Evolutionary conservation across 2,888 invertebrate species (phyloP).

Genomic region (Pilophorus perplexus): DNA sequence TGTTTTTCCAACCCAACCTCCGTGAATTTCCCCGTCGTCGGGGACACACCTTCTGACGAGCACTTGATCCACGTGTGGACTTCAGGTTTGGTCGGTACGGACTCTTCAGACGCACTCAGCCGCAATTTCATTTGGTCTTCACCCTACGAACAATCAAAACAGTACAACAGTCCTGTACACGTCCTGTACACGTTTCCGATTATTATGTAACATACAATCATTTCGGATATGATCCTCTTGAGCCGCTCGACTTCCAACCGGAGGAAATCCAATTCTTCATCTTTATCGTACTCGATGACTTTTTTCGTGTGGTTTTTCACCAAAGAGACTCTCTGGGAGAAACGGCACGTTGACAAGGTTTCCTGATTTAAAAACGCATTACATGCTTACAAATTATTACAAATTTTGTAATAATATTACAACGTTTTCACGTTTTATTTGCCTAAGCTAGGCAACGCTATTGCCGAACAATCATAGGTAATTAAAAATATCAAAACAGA

Average conservation of each 20-base stretch:
- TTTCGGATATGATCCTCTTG: constrained; percentile 30
- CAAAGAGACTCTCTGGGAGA: constrained; percentile 57
- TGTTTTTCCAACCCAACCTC: too few relatives aligned
- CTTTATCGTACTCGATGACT: constrained; percentile 33
- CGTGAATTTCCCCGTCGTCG: not conserved
- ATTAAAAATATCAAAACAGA: too few relatives aligned
- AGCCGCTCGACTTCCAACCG: constrained; percentile 36
- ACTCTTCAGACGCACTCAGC: constrained; percentile 12
- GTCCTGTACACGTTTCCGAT: not conserved
- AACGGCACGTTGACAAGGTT: constrained; percentile 58
- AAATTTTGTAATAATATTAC: not conserved
- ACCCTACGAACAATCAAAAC: not conserved
- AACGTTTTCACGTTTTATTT: too few relatives aligned
- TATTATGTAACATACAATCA: constrained; percentile 20
- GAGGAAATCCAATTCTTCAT: constrained; percentile 31
- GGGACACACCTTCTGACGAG: not conserved
- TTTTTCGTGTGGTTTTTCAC: constrained; percentile 52
- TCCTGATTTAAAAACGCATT: constrained; percentile 52
- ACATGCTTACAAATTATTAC: too few relatives aligned
- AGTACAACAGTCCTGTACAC: not conserved
- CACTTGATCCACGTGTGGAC: not conserved
- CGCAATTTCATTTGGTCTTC: constrained; percentile 20
- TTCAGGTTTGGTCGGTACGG: not conserved
- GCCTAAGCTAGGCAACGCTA: too few relatives aligned
- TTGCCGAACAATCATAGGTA: too few relatives aligned